Conservation (phyloP, 2,888 invertebrate species). For the Drosophila mimica region DNA sequence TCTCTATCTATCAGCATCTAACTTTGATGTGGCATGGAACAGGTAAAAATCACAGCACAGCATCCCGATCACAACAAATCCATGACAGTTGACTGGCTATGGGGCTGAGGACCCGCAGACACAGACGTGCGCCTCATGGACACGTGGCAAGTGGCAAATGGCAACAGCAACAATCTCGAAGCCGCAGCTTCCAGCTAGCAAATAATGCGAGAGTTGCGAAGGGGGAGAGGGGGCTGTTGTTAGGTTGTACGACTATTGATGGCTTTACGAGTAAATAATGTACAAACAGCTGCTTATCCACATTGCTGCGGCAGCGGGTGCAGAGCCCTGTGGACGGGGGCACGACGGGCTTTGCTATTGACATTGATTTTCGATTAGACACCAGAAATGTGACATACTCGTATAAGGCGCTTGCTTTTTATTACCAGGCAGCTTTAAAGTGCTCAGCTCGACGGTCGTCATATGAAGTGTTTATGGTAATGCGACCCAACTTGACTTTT, state of each 20-base stretch:
- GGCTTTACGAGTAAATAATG: constrained; percentile 80
- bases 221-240: not conserved
- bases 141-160: constrained; percentile 58
- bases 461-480: constrained; percentile 67
- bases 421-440: constrained; percentile 48
- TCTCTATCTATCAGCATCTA: not conserved
- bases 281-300: constrained; percentile 80
- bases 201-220: constrained; percentile 6
- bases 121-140: constrained; percentile 46
- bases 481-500: constrained; percentile 64
- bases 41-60: constrained; percentile 72
- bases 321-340: not conserved
- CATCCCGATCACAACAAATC: constrained; percentile 67
- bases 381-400: constrained; percentile 65
- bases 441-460: constrained; percentile 26
- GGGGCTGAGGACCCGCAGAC: constrained; percentile 40
- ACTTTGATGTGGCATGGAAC: constrained; percentile 73
- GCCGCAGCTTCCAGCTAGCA: constrained; percentile 38
- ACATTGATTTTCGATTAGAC: constrained; percentile 79
- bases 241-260: constrained; percentile 63
- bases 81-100: constrained; percentile 73
- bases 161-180: constrained; percentile 21
- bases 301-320: constrained; percentile 11
- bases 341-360: constrained; percentile 37
- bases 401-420: constrained; percentile 45